phyloP scores from a whole-genome alignment of 2,797 vertebrate genomes.

The Molossus alvarezi region DNA sequence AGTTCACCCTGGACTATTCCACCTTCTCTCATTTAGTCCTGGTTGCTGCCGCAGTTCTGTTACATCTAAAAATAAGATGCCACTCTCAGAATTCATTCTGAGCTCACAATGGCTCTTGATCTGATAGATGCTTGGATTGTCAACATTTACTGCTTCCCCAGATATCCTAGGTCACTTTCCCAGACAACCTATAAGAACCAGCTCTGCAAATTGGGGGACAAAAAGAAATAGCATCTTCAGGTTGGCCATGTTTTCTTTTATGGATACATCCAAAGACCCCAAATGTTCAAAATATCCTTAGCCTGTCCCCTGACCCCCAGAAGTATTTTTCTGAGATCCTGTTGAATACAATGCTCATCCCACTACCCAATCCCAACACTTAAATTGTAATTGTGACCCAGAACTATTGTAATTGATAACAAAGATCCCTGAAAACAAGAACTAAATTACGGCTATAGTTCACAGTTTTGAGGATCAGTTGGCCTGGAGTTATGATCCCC shows the following conservation, averaged over 20 bases:
- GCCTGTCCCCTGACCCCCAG: background rate
- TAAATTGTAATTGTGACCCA: background rate
- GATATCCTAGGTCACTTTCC: background rate
- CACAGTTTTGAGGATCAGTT: background rate
- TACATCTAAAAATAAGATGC: background rate
- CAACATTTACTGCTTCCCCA: background rate
- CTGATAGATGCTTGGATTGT: background rate
- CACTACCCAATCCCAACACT: background rate
- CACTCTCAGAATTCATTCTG: background rate
- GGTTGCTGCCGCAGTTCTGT: background rate
- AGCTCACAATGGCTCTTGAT: background rate
- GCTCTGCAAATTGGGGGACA: background rate
- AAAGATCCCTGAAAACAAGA: conserved; percentile 17
- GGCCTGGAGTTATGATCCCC: background rate
- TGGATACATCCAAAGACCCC: background rate
- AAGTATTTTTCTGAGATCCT: background rate
- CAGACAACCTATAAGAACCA: background rate
- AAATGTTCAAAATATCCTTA: background rate
- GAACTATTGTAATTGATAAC: background rate
- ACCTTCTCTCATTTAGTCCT: background rate
- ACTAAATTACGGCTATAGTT: background rate
- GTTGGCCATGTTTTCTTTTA: background rate
- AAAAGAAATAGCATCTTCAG: background rate
- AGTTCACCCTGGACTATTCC: background rate
- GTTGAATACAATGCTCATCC: background rate